phyloP scores from a whole-genome alignment of 1,140 invertebrate species.

The Polypedilum vanderplanki region DNA sequence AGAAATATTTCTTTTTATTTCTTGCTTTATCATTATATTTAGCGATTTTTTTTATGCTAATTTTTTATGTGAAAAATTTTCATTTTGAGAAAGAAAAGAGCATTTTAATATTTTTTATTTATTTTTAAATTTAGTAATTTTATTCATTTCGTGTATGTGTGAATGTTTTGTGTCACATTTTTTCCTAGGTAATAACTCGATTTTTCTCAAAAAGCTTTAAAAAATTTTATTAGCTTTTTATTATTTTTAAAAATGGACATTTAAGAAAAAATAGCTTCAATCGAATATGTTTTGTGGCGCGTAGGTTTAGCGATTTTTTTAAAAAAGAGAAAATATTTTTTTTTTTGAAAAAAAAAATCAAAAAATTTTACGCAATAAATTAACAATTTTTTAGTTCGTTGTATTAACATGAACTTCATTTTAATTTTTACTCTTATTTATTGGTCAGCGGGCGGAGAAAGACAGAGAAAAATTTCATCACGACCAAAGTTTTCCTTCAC shows the following conservation, averaged over 20 bases:
- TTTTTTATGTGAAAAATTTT: neutral
- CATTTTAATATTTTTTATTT: neutral
- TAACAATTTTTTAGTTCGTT: neutral
- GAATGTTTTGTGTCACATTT: conserved; percentile 2
- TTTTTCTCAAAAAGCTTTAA: neutral
- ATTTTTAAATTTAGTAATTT: neutral
- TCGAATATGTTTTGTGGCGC: conserved; percentile 15
- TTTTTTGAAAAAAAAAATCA: neutral
- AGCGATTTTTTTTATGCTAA: conserved; percentile 13
- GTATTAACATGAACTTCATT: conserved; percentile 11
- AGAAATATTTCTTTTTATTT: neutral
- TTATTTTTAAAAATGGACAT: conserved; percentile 7
- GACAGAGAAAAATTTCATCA: conserved; percentile 16
- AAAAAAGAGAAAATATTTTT: neutral
- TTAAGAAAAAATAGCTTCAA: neutral
- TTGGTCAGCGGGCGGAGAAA: conserved; percentile 17
- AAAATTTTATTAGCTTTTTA: neutral
- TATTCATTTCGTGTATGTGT: neutral
- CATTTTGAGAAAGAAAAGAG: conserved; percentile 4
- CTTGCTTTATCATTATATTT: neutral
- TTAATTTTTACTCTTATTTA: neutral
- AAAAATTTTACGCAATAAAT: neutral
- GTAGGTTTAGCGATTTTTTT: conserved; percentile 10
- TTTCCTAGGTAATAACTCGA: conserved; percentile 7
- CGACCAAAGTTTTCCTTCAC: neutral